Evolutionary conservation across 2,888 invertebrate species (phyloP), one percentile per base, ranked within the genome.

Genomic region (Lydus trimaculatus): DNA sequence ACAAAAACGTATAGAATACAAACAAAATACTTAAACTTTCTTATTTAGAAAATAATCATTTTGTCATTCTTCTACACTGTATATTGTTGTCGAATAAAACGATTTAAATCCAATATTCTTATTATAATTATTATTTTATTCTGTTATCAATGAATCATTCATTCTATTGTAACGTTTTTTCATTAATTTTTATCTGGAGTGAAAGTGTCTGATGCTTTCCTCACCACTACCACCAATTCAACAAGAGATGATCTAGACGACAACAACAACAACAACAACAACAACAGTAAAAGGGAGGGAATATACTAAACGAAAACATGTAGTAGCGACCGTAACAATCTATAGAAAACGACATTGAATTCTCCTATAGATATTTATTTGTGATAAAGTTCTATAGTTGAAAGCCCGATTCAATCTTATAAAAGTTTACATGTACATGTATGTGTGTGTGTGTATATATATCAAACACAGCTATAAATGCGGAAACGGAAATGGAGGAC

Each of bases 381-480:
- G 72, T 69, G 73, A 77, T 77, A 74, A 77, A 76, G 73, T 56
- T 56, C 73, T 69, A 74, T 75, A 75, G 74, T 75, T 72, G 56
- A 72, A 69, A 73, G 71, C 73, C 67, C 67, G 72, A 76, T 78
- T 73, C 78, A 77, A 76, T 79, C 78, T 78, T 43, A 43, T 43
- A 43, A n/a, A n/a, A 17, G 43, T 43, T 43, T n/a, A n/a, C 17
- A 5, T 17, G 43, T n/a, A 73, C 65, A 28, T 28, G 25, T n/a
- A 0, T 39, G 9, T 48, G 9, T 48, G 48, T 48, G 48, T 48
- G 20, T 48, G 20, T 20, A 74, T 73, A 75, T 76, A 75, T 76
- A 77, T 76, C 78, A 77, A 75, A 75, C 74, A 74, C 74, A 73
- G 71, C 76, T 66, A 77, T 77, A 79, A 79, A 78, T 75, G 76